Percentiles rank a stretch among this genome's conserved stretches.
phyloP scores from a whole-genome alignment of 2,113 vertebrate genomes.

The Psephotus haematonotus region DNA sequence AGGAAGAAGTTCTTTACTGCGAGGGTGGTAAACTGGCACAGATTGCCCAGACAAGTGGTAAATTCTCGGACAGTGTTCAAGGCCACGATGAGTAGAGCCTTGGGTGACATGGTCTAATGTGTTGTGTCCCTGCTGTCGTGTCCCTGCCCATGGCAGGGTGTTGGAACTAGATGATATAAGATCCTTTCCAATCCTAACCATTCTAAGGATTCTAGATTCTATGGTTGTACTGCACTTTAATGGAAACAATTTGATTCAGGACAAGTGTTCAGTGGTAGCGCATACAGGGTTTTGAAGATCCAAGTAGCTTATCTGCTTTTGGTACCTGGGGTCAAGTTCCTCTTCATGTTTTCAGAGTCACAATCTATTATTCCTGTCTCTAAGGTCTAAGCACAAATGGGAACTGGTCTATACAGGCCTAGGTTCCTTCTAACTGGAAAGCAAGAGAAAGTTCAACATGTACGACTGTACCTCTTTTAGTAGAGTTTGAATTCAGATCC shows the following conservation, averaged over 20 bases:
- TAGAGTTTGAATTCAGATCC: not conserved
- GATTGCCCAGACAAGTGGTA: not conserved
- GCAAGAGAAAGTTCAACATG: not conserved
- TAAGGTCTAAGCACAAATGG: not conserved
- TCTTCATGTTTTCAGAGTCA: accelerated
- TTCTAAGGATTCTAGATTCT: not conserved
- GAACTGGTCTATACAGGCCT: accelerated
- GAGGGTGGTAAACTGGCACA: not conserved
- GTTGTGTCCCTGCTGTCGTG: not conserved
- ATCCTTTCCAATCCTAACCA: not conserved
- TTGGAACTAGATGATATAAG: not conserved
- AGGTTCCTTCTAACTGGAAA: not conserved
- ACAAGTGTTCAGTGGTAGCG: not conserved
- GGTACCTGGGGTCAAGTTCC: not conserved
- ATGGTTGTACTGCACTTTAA: not conserved
- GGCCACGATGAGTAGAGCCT: not conserved
- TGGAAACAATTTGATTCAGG: not conserved
- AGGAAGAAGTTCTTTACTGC: not conserved
- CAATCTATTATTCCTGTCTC: not conserved
- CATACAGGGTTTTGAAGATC: not conserved
- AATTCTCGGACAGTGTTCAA: not conserved
- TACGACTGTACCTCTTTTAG: not conserved
- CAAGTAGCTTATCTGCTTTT: not conserved
- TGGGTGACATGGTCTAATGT: not conserved
- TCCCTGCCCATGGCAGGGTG: not conserved